Evolutionary conservation across 1,140 invertebrate genomes (phyloP), one percentile per base, ranked within the genome.

Genomic region (Littorina saxatilis): DNA sequence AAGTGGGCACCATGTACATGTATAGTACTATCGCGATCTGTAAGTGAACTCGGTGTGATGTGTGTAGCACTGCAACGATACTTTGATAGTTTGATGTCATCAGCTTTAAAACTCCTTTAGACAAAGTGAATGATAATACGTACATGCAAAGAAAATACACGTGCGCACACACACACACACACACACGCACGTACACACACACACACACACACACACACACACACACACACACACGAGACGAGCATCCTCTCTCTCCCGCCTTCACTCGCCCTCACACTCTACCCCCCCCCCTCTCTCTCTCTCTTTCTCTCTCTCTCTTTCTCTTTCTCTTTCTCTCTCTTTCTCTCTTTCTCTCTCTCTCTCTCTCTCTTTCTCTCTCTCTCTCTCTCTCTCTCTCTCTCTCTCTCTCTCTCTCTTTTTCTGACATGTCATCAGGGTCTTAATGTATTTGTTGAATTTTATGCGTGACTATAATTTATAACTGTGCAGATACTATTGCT

Each of bases 181-280:
- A 43, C 70, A 73, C 37, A n/a, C 70, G 27, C 43, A 2, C 61
- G 5, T 29, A 63, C 61, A 32, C 61, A 63, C 61, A 32, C 61
- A 32, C 61, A 32, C 61, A 32, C 61, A 32, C 61, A 32, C 61
- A 32, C 61, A 63, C 61, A 32, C 61, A 63, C 61, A 32, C 61
- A 63, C 61, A 63, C 27, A 63, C 27, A 63, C 27, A 63, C 27
- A 63, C 27, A 63, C 5, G 5, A 9, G 32, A 9, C 23, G 3
- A 1, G 27, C 23, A 9, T 11, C 7, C n/a, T 27, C 61, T 7
- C 20, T 7, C 43, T 29, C 20, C 2, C 5, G 2, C 23, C 23
- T 7, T 11, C n/a, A 29, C 7, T 63, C 27, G 2, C 5, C 27
- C 20, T 32, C 23, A 9, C 27, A 5, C 5, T 32, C 27, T 23